Evolutionary conservation across 2,797 vertebrate species (phyloP), one percentile per base, ranked within the genome.

Genomic region (Peromyscus aztecus): DNA sequence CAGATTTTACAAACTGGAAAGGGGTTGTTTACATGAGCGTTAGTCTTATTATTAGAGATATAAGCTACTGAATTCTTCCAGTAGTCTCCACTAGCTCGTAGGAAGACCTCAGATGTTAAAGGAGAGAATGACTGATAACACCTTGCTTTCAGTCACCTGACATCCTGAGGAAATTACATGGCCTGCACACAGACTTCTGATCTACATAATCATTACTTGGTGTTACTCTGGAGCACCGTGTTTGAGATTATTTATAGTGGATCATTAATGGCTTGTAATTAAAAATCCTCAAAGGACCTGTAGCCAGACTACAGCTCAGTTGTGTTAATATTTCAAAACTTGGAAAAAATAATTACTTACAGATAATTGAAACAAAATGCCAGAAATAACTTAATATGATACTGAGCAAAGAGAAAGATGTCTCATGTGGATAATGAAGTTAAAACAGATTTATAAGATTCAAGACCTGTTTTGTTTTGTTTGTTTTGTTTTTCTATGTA

Each of bases 81-180:
- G 69, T 6, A 71, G 37, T 14, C 16, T 52, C 7, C 17, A 13
- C 69, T 31, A 63, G 13, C 3, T 88, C 61, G 5, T 37, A 49
- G 21, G 40, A 67, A 2, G 21, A 78, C 9, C 17, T 31, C 3
- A 12, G 83, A 57, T 6, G 1, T 4, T 23, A 57, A 37, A 46
- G 14, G 13, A 71, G 2, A 37, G 2, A 1, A 10, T 17, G 21
- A 23, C 7, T 71, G 40, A 2, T 9, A 8, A 27, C 3, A 52
- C 0, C 21, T 55, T 83, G 27, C 14, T 43, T 75, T 37, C 23
- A 57, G 16, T 90, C 43, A 55, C 6, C 34, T 57, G 12, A 61
- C 24, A 82, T 2, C 0, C 27, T n/a, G 5, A 61, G 19, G 21
- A 77, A 87, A 27, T 29, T 37, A 52, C 23, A 4, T 21, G 52